Conservation (phyloP, 2,797 vertebrate genomes). For the Acanthornis magna region DNA sequence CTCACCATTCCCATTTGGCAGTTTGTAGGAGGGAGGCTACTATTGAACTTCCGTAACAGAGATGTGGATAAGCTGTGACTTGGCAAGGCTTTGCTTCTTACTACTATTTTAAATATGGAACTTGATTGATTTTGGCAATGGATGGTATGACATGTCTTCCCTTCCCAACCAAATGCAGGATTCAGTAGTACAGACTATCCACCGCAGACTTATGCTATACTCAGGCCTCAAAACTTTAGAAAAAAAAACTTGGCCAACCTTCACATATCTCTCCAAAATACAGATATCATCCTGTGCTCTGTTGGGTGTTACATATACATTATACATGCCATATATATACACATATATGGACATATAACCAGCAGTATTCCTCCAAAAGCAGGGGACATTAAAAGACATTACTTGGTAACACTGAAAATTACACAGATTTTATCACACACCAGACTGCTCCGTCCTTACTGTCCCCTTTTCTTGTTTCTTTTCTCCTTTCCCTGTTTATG, state of each 20-base stretch:
- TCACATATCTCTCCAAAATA: background rate
- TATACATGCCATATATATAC: background rate
- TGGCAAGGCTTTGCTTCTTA: background rate
- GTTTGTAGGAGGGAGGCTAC: background rate
- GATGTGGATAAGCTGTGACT: background rate
- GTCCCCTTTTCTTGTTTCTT: background rate
- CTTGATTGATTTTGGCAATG: background rate
- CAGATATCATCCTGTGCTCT: background rate
- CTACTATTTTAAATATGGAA: background rate
- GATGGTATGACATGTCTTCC: background rate
- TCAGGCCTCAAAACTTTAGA: background rate
- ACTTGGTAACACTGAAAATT: background rate
- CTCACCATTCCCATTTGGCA: background rate
- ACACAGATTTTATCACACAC: background rate
- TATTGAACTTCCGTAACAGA: background rate
- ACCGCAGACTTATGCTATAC: background rate
- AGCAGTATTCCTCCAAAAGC: background rate
- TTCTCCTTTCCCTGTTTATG: background rate
- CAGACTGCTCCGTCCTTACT: background rate
- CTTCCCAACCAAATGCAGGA: background rate
- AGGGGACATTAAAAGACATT: background rate
- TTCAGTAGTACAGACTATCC: background rate
- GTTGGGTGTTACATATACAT: background rate
- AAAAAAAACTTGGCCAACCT: too few relatives aligned
- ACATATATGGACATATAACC: background rate